A percentile compares a stretch with the other conserved stretches of the same genome.
phyloP scores from a whole-genome alignment of 2,888 invertebrate genomes.

The Gryllus longicercus region DNA sequence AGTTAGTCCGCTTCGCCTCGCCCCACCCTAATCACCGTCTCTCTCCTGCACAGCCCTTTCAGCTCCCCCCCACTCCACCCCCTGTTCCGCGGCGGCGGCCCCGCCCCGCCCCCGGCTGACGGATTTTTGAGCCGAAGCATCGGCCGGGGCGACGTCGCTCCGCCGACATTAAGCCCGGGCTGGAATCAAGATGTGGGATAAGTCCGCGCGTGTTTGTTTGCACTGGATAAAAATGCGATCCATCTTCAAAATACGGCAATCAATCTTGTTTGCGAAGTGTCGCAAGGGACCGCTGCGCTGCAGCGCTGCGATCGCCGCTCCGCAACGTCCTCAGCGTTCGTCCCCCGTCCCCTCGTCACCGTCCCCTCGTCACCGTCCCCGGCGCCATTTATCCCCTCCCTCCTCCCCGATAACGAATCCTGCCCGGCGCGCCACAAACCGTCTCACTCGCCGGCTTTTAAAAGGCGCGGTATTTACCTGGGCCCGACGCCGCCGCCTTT shows the following conservation, averaged over 20 bases:
- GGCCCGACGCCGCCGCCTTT: background rate
- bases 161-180: background rate
- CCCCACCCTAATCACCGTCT: too few species aligned
- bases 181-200: background rate
- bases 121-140: background rate
- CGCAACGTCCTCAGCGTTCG: background rate
- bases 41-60: background rate
- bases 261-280: conserved; percentile 17
- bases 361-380: background rate
- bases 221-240: conserved; percentile 17
- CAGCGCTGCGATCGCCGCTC: background rate
- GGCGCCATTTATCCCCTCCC: background rate
- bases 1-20: background rate
- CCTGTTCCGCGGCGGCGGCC: background rate
- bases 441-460: background rate
- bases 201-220: background rate
- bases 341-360: background rate
- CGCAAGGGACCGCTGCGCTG: background rate
- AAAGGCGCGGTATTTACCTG: background rate
- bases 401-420: background rate
- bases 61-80: background rate
- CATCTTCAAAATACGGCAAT: conserved; percentile 17
- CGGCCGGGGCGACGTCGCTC: background rate
- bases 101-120: background rate
- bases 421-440: background rate